phyloP scores from a whole-genome alignment of 2,888 invertebrate species.

The Malthinus flaveolus region DNA sequence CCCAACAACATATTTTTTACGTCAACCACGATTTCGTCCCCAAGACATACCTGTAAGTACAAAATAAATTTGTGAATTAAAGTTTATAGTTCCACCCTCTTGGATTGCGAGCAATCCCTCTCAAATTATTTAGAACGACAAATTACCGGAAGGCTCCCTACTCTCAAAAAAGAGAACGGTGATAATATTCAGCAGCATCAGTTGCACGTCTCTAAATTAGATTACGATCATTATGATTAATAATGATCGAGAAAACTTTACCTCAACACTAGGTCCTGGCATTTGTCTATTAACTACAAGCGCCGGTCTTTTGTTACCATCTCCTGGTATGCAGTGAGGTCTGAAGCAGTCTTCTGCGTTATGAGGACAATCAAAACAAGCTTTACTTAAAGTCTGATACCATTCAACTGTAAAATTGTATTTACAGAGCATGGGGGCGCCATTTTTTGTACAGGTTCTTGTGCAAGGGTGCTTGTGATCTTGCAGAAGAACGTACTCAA shows the following conservation, averaged over 20 bases:
- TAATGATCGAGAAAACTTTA: slow-evolving; percentile 44
- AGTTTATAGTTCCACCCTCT: no score
- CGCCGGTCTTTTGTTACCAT: slow-evolving; percentile 76
- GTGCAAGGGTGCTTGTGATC: slow-evolving; percentile 60
- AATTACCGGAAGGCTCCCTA: no score
- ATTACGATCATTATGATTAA: no score
- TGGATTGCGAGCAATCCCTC: no score
- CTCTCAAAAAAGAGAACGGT: no score
- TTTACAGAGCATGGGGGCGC: slow-evolving; percentile 67
- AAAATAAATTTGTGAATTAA: neutral
- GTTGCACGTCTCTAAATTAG: neutral
- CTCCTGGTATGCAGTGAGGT: slow-evolving; percentile 81
- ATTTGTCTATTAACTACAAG: slow-evolving; percentile 82
- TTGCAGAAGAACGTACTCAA: slow-evolving; percentile 46
- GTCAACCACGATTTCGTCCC: slow-evolving; percentile 82
- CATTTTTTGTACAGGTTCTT: slow-evolving; percentile 65
- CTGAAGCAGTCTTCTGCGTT: slow-evolving; percentile 74
- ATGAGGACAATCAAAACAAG: slow-evolving; percentile 81
- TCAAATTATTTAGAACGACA: no score
- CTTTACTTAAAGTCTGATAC: slow-evolving; percentile 86
- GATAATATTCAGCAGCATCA: no score
- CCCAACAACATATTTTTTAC: slow-evolving; percentile 78
- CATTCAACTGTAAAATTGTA: slow-evolving; percentile 79
- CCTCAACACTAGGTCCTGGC: slow-evolving; percentile 86
- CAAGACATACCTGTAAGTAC: slow-evolving; percentile 73